Evolutionary conservation across 1,140 invertebrate genomes (phyloP).

Genomic region (Drosophila kohkoa): DNA sequence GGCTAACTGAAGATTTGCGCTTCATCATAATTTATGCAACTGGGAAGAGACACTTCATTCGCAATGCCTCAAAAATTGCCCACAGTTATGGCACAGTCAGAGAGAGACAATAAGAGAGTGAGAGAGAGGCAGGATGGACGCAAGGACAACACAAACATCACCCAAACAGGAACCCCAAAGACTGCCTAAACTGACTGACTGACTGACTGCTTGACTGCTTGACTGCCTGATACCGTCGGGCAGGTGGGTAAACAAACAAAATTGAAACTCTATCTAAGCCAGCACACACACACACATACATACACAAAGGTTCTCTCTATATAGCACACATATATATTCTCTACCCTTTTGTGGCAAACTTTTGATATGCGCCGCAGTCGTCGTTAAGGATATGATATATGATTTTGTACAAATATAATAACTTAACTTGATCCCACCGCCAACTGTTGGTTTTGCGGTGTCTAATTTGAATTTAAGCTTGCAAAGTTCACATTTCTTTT

Average conservation of each 20-base stretch:
- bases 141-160: constrained; percentile 40
- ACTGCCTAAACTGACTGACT: background rate
- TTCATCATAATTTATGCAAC: constrained; percentile 81
- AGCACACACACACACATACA: constrained; percentile 16
- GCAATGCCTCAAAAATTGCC: constrained; percentile 79
- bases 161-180: constrained; percentile 1
- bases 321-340: background rate
- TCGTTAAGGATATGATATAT: constrained; percentile 13
- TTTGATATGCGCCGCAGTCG: background rate
- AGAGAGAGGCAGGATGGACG: constrained; percentile 1
- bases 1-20: constrained; percentile 82
- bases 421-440: constrained; percentile 3
- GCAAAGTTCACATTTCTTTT: background rate
- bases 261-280: constrained; percentile 42
- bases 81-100: constrained; percentile 61
- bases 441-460: background rate
- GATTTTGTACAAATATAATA: constrained; percentile 9
- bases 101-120: background rate
- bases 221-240: constrained; percentile 37
- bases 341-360: background rate
- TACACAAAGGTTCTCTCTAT: background rate
- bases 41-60: constrained; percentile 67
- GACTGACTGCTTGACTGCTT: constrained; percentile 11
- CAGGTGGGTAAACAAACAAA: constrained; percentile 51
- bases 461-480: background rate